These are phyloP conservation scores for Astropecten irregularis DNA, from an alignment of 53 echinoderm and acorn worm species.

Conservation along the genomic window DNA sequence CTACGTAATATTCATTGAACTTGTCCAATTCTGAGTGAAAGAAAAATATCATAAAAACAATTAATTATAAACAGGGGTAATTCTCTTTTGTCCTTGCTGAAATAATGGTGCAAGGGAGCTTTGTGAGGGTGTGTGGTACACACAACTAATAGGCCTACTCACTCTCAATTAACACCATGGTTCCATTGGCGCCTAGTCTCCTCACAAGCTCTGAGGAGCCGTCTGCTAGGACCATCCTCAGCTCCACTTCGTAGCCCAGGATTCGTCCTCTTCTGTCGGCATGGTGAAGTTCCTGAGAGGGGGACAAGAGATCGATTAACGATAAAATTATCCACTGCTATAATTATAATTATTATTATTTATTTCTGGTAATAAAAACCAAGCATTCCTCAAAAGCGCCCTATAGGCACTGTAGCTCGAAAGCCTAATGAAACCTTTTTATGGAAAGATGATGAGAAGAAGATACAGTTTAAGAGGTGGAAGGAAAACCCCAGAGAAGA, in stretches of 20 bases:
- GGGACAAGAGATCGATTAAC: background rate
- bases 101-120: too few species aligned
- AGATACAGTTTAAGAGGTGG: too few species aligned
- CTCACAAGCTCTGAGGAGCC: slow-evolving; percentile 9
- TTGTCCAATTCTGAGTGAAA: slow-evolving; percentile 47
- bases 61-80: too few species aligned
- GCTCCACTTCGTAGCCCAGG: slow-evolving; percentile 5
- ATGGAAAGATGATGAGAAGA: too few species aligned
- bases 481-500: too few species aligned
- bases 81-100: too few species aligned
- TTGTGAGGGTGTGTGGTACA: too few species aligned
- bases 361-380: background rate
- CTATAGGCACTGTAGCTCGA: too few species aligned
- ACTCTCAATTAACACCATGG: slow-evolving; percentile 40
- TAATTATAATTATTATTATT: background rate
- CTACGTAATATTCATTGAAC: slow-evolving; percentile 40
- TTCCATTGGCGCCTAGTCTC: slow-evolving; percentile 27
- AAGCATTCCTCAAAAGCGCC: too few species aligned
- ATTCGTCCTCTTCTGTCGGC: slow-evolving; percentile 19
- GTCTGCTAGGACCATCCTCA: background rate
- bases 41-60: background rate
- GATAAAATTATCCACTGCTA: background rate
- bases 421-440: too few species aligned
- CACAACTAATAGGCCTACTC: too few species aligned
- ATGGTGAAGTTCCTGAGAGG: slow-evolving; percentile 1